phyloP scores from a whole-genome alignment of 2,113 vertebrate species.

The Micronisus gabar region DNA sequence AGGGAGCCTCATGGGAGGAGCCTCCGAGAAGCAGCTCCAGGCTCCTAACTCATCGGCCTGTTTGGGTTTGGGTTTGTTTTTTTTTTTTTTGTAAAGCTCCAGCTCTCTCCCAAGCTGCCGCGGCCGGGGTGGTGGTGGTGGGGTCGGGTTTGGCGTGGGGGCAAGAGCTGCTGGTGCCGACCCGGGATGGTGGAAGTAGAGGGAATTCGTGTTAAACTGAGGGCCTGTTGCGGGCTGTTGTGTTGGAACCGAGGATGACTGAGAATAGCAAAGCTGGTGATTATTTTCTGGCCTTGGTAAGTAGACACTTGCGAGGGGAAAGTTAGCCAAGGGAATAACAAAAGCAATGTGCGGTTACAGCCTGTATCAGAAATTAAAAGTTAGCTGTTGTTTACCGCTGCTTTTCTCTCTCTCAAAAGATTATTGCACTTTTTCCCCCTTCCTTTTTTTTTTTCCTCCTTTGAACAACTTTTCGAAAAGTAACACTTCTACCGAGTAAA shows the following conservation, averaged over 20 bases:
- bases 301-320: neutral
- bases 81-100: neutral
- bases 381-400: neutral
- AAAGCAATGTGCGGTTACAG: neutral
- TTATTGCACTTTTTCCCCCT: rapidly evolving
- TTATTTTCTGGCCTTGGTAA: neutral
- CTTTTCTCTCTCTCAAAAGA: neutral
- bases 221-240: neutral
- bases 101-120: neutral
- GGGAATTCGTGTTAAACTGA: rapidly evolving
- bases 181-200: neutral
- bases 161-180: neutral
- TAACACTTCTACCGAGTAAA: neutral
- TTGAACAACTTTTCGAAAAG: neutral
- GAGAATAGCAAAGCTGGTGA: neutral
- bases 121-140: no score
- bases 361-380: neutral
- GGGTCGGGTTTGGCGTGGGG: neutral
- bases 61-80: no score
- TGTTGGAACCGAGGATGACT: neutral
- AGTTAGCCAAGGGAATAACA: neutral
- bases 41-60: slow-evolving; percentile 6
- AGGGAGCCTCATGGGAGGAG: slow-evolving; percentile 63
- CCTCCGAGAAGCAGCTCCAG: slow-evolving; percentile 7
- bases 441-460: no score